Evolutionary conservation across 2,888 invertebrate species (phyloP), one percentile per base, ranked within the genome.

Genomic region (Caenorhabditis zanzibari): DNA sequence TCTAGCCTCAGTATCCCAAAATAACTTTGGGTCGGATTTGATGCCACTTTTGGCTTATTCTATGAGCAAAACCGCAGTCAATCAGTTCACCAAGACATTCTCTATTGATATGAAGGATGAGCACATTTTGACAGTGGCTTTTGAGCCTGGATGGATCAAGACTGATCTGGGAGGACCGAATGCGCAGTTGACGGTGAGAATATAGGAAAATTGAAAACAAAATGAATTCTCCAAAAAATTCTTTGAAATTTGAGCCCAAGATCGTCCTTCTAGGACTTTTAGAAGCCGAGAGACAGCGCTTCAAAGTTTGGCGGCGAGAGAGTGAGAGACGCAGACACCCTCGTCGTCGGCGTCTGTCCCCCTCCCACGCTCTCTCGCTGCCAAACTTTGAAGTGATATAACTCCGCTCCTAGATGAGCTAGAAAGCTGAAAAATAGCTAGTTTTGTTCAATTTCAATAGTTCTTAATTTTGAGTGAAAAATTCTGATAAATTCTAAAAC

Each of bases 71-170:
- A 61, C 89, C 0, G 90, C 90, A 28, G 49, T 90, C 24, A 90
- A 90, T 64, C 86, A 86, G 56, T 85, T 88, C 68, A 84, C 84
- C n/a, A 86, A 84, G 58, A 82, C 81, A 9, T 56, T 88, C 16
- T 73, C 87, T 4, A 41, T 88, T 14, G 88, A 85, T 59, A 38
- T 85, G 32, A 35, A 68, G n/a, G 47, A 56, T 4, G 58, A 82
- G 19, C 59, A 69, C 22, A 69, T 81, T 35, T 22, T 75, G 24
- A 38, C 19, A 1, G 66, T 66, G 5, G 16, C 41, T 10, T 85
- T 87, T 63, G 86, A 82, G 63, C 89, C 89, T 3, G 89, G 89
- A 68, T 90, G 90, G 90, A 89, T 90, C 0, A 64, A 86, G 64
- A 90, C 89, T 0, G 88, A 89, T 41, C 81, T 90, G 84, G 90